Evolutionary conservation across 2,797 vertebrate species (phyloP).

Genomic region (Cyprinodon diabolis): DNA sequence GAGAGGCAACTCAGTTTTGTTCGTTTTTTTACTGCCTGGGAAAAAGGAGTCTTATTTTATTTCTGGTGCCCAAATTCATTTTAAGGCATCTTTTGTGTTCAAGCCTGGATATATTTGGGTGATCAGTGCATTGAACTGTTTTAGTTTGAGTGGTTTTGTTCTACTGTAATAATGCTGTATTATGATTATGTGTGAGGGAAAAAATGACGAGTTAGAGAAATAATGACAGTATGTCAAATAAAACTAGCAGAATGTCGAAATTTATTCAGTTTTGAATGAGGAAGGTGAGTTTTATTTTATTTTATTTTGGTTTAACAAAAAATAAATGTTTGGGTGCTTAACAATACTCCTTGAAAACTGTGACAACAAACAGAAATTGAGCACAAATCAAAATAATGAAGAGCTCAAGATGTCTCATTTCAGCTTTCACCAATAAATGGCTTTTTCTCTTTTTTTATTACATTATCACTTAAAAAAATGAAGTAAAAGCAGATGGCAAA

Average conservation of each 20-base stretch:
- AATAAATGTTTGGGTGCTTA: neutral
- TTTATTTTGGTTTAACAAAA: neutral
- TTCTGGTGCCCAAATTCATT: conserved; percentile 9
- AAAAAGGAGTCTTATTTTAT: conserved; percentile 40
- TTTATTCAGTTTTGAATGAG: neutral
- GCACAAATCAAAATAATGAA: neutral
- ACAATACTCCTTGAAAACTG: neutral
- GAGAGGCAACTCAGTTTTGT: conserved; percentile 38
- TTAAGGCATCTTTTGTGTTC: conserved; percentile 11
- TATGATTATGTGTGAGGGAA: conserved; percentile 46
- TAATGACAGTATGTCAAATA: neutral
- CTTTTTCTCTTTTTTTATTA: too few relatives aligned
- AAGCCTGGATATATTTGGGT: neutral
- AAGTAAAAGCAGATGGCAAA: neutral
- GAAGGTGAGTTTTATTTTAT: neutral
- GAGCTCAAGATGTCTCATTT: neutral
- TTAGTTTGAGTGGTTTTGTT: conserved; percentile 43
- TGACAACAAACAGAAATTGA: neutral
- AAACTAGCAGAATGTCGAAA: neutral
- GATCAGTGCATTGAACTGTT: conserved; percentile 30
- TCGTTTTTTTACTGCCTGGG: conserved; percentile 22
- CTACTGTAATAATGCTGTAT: conserved; percentile 42
- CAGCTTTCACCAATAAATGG: neutral
- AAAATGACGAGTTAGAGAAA: conserved; percentile 49
- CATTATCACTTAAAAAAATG: neutral